phyloP scores from a whole-genome alignment of 2,113 vertebrate genomes.

The Sterrhoptilus dennistouni region DNA sequence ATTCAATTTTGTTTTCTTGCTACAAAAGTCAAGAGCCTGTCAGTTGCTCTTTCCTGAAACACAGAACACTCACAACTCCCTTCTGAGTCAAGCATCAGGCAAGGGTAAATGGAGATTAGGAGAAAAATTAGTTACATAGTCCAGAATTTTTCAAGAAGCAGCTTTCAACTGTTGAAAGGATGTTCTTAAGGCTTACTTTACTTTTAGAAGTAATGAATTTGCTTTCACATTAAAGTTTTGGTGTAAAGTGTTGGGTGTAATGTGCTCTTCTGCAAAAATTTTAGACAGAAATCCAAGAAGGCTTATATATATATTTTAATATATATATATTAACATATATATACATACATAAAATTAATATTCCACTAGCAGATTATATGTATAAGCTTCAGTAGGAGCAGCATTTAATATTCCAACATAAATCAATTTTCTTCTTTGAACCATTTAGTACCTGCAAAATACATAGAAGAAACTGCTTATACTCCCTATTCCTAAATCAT shows the following conservation, averaged over 20 bases:
- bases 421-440: not conserved
- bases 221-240: not conserved
- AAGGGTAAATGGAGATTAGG: not conserved
- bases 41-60: constrained; percentile 24
- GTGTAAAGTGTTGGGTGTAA: not conserved
- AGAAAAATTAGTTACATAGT: not conserved
- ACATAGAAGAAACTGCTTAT: not conserved
- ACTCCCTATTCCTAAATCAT: not conserved
- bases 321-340: not conserved
- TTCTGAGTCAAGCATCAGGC: not conserved
- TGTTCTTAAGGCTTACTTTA: not conserved
- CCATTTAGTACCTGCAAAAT: not conserved
- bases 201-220: not conserved
- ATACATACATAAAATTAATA: not conserved
- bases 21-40: not conserved
- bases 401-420: not conserved
- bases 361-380: not conserved
- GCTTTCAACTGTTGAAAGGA: not conserved
- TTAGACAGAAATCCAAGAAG: not conserved
- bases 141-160: not conserved
- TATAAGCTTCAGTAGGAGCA: not conserved
- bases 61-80: not conserved
- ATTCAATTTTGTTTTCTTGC: constrained; percentile 26
- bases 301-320: not conserved
- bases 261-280: not conserved